Base-by-base conservation (phyloP, 2,113 vertebrate genomes). In the Lamprologus speciosus region DNA sequence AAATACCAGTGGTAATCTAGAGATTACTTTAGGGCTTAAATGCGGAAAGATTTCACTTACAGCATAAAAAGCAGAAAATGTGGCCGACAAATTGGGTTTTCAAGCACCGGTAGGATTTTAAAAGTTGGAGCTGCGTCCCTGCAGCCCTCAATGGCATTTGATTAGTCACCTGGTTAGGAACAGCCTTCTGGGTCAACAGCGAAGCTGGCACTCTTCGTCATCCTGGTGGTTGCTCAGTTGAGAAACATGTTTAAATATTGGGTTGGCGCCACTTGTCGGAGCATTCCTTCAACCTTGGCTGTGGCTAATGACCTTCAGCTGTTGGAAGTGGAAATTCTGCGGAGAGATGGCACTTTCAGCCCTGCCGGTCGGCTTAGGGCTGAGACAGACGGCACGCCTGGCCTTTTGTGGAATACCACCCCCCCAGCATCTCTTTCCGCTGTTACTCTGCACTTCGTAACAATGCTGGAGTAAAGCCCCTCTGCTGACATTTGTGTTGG, bases 301-400 rank as follows among this genome's bases (percentile, higher is more conserved):
- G 81, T 40, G 79, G 89, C 89, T 96, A 95, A 95, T 94, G 92
- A 94, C 91, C 89, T 91, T 94, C 96, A 96, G 96, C 96, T 97
- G 96, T 95, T 94, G 85, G 92, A 92, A 90, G 91, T 93, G 89
- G 92, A 94, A 94, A 93, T 87, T 93, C 90, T 89, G 85, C 17
- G 3, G 93, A 93, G 94, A 94, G 92, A 91, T 79, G 85, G 86
- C 82, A 53, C 88, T 92, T 87, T 91, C 87, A 85, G 85, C 13
- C 82, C 83, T 84, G 82, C 79, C 31, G 84, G 88, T n/a, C n/a
- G 28, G 90, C 93, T 96, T 94, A 95, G 51, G 86, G 89, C 82
- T 92, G 90, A 95, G 91, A 90, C 89, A 75, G 58, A 87, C 81
- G 91, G 89, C 90, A 92, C 86, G 93, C 92, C 89, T 37, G 88